phyloP scores from a whole-genome alignment of 2,113 vertebrate species.

The Ceyx melanurus region DNA sequence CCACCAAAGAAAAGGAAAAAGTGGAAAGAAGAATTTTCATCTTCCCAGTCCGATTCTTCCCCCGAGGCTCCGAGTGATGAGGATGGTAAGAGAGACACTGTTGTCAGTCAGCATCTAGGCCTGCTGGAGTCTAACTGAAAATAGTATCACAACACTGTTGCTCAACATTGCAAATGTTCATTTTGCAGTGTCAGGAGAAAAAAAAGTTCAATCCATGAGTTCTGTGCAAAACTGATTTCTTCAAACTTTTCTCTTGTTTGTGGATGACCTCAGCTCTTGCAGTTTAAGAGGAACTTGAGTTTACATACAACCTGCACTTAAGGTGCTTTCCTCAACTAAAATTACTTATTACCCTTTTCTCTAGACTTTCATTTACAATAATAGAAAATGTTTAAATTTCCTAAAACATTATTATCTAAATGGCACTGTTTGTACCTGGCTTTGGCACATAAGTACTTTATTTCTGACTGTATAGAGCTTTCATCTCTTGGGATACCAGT shows the following conservation, averaged over 20 bases:
- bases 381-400: neutral
- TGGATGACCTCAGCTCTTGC: neutral
- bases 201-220: neutral
- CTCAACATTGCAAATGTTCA: neutral
- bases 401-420: neutral
- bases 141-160: neutral
- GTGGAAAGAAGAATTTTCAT: constrained; percentile 93
- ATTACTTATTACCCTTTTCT: neutral
- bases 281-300: neutral
- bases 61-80: constrained; percentile 86
- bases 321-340: neutral
- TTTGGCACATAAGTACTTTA: neutral
- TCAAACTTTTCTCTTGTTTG: neutral
- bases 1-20: constrained; percentile 98
- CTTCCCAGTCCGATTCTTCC: constrained; percentile 86
- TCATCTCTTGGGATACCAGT: constrained; percentile 18
- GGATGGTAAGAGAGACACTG: constrained; percentile 76
- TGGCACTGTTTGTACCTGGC: neutral
- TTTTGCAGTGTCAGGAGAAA: neutral
- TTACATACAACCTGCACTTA: neutral
- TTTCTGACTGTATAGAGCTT: neutral
- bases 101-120: neutral
- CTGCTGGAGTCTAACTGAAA: neutral
- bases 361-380: neutral
- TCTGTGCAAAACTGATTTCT: neutral